Conservation (phyloP, 2,888 invertebrate genomes). For the Cephalotes varians region DNA sequence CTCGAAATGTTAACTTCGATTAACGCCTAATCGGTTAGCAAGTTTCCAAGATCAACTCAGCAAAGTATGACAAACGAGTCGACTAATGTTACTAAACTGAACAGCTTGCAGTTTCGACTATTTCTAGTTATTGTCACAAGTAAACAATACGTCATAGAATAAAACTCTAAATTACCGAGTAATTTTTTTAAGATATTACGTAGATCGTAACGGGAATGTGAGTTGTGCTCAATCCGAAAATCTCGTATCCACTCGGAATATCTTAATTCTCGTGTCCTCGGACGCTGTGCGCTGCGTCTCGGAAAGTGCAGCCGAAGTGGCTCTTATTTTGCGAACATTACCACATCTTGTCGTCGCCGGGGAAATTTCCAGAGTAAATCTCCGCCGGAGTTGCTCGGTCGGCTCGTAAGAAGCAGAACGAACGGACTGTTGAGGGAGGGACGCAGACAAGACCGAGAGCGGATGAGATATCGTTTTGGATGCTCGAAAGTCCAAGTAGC, state of each 20-base stretch:
- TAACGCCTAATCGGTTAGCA: slow-evolving; percentile 17
- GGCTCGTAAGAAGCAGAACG: slow-evolving; percentile 69
- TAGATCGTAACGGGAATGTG: neutral
- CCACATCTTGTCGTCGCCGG: slow-evolving; percentile 69
- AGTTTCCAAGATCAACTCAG: slow-evolving; percentile 6
- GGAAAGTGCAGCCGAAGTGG: slow-evolving; percentile 63
- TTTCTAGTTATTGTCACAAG: neutral
- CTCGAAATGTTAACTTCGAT: slow-evolving; percentile 23
- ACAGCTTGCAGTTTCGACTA: neutral
- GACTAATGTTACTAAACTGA: neutral
- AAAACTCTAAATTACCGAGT: neutral
- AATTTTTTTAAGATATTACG: neutral
- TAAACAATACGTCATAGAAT: neutral
- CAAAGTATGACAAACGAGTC: slow-evolving; percentile 23
- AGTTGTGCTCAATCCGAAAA: slow-evolving; percentile 27
- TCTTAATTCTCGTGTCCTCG: slow-evolving; percentile 65
- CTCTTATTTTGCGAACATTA: slow-evolving; percentile 71
- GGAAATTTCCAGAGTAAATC: slow-evolving; percentile 73
- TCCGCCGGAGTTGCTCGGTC: slow-evolving; percentile 68
- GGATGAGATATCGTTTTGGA: slow-evolving; percentile 77
- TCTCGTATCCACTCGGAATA: neutral
- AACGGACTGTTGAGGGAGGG: slow-evolving; percentile 37
- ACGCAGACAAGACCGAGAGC: slow-evolving; percentile 41
- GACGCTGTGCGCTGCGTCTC: slow-evolving; percentile 51
- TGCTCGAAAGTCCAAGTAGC: slow-evolving; percentile 77